Base-by-base conservation (phyloP, 2,888 invertebrate species). In the Ophion ellenae region DNA sequence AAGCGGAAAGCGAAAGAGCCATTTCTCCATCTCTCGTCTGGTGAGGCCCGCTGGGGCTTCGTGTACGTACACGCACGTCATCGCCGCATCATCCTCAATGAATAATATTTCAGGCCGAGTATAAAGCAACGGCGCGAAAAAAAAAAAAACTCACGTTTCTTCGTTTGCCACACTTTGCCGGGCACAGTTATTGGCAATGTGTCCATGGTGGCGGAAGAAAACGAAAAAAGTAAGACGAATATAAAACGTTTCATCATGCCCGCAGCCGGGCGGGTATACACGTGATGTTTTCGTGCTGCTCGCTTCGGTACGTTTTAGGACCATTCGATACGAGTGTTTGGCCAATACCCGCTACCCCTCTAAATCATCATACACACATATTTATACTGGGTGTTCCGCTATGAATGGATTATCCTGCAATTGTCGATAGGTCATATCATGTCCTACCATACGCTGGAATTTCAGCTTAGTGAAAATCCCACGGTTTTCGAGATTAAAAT, bases 21-120 rank as follows among this genome's bases (percentile, higher is more conserved):
- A 57, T 14, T 40, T 20, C 6, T 11, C 36, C 24, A 66, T 53
- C 66, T 66, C 10, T 45, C 14, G 36, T 40, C 24, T 2, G 20
- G 36, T 9, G 24, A 24, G 4, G 4, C 61, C 14, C 61, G 17
- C 36, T 61, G 32, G 36, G 64, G 7, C 63, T 75, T 53, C 17
- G 24, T 24, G 11, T 11, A 14, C 53, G 45, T 73, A 64, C 67
- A 40, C 80, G 36, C 81, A n/a, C 81, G 69, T 85, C 81, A 61
- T 82, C 82, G 69, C 66, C 79, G 71, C 81, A 83, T 86, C 73
- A 74, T 81, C 80, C 77, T 73, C 80, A 77, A 79, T 85, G 85
- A 83, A 86, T 86, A 83, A 86, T 77, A 83, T 77, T 86, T 79
- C 71, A 75, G 71, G 66, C 47, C 75, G 71, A 53, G 17, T 14